Conservation (phyloP, 2,113 vertebrate genomes). For the Phyllostomus hastatus region DNA sequence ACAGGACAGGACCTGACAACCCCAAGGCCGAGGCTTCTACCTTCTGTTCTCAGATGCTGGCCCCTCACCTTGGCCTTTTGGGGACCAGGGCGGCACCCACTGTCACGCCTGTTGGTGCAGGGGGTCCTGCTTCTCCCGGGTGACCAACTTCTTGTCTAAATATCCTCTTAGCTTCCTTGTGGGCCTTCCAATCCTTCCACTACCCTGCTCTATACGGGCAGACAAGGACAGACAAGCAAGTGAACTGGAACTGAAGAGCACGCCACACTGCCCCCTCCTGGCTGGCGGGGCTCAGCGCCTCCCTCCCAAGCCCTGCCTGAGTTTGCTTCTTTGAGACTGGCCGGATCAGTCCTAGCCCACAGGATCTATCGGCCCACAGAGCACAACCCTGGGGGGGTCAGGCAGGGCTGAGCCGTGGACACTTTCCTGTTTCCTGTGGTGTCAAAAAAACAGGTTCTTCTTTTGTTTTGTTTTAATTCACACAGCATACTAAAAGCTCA, state of each 20-base stretch:
- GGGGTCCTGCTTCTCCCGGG: neutral
- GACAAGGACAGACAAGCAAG: neutral
- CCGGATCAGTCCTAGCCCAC: neutral
- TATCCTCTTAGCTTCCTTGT: neutral
- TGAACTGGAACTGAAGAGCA: neutral
- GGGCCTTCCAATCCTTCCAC: neutral
- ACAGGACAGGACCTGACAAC: neutral
- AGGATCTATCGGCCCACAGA: no score
- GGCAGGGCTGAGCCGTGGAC: neutral
- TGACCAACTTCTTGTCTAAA: neutral
- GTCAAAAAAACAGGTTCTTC: neutral
- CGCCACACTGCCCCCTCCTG: rapidly evolving
- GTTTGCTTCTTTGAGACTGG: neutral
- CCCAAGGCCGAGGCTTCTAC: rapidly evolving
- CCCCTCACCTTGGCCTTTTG: neutral
- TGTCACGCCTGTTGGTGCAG: neutral
- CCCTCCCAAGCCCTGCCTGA: neutral
- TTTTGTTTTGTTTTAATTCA: neutral
- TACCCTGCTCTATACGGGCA: neutral
- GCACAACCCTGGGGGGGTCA: neutral
- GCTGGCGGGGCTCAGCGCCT: neutral
- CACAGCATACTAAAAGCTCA: neutral
- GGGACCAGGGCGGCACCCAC: neutral
- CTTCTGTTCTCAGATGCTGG: rapidly evolving
- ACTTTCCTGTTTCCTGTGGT: no score